Conservation (phyloP, 2,113 vertebrate species). For the Neoarius graeffei region DNA sequence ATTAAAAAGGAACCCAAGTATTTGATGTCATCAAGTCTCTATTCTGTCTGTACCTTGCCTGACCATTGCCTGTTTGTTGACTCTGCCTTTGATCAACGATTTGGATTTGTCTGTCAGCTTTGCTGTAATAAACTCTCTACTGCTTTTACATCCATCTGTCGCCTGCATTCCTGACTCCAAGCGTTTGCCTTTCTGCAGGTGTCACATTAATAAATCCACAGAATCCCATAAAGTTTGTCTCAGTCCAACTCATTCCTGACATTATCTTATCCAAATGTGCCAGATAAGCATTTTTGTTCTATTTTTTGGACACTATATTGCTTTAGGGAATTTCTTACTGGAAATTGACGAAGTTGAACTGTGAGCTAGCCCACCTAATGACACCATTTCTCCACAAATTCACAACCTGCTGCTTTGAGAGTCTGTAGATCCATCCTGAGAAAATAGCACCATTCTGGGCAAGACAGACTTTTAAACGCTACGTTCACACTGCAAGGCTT, state of each 20-base stretch:
- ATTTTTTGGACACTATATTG: slow-evolving; percentile 17
- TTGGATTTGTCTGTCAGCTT: too few relatives aligned
- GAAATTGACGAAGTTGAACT: slow-evolving; percentile 41
- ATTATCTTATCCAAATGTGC: slow-evolving; percentile 40
- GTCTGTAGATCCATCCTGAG: slow-evolving; percentile 9
- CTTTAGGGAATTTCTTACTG: slow-evolving; percentile 25
- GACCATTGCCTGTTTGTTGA: too few relatives aligned
- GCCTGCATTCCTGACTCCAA: neutral
- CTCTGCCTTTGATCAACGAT: too few relatives aligned
- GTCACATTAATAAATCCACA: neutral
- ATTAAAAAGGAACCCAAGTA: too few relatives aligned
- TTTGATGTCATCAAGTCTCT: too few relatives aligned
- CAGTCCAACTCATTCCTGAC: slow-evolving; percentile 9
- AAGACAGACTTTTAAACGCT: neutral
- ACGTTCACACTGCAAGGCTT: too few relatives aligned
- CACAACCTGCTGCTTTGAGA: slow-evolving; percentile 8
- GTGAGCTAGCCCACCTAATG: slow-evolving; percentile 30
- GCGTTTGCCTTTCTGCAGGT: neutral
- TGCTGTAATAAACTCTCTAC: too few relatives aligned
- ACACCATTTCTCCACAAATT: slow-evolving; percentile 12
- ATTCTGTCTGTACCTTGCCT: too few relatives aligned
- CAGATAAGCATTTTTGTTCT: slow-evolving; percentile 34
- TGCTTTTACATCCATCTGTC: too few relatives aligned
- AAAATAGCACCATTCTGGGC: slow-evolving; percentile 22
- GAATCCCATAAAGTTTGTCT: neutral